Base-by-base conservation (phyloP, 2,113 vertebrate species). In the Rhinogobius similis region DNA sequence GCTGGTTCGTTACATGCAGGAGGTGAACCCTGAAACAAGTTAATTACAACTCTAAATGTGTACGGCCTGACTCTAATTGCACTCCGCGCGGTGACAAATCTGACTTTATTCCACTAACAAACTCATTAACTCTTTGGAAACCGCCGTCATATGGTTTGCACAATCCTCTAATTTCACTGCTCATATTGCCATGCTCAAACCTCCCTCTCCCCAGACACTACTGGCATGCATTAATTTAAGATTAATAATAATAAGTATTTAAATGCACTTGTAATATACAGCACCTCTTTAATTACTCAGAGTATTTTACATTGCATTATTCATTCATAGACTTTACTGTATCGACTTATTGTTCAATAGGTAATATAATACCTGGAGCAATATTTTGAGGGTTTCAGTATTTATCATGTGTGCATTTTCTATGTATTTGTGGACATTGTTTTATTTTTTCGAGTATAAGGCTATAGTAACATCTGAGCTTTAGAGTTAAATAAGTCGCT, bases 1-100 rank as follows among this genome's bases (percentile, higher is more conserved):
- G n/a, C n/a, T n/a, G n/a, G 87, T 89, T 79, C 50, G 68, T 32
- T 50, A 71, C 84, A 86, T 62, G 82, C 76, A 81, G 84, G 9
- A 77, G 74, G 55, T 86, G 79, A 86, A 89, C 88, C 85, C 78
- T 85, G 85, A 87, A 87, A 82, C 76, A 82, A 87, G 80, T 85
- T 90, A 83, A 92, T 93, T 90, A 90, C 65, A 76, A 76, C 78
- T 89, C 74, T 86, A 89, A 89, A 90, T 87, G 88, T 87, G 81
- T 87, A 83, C 71, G 88, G 75, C 73, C 67, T 71, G 63, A 72
- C 78, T 84, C 71, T 87, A 88, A 92, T 91, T 84, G 87, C 82
- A 78, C 76, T 70, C 66, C 67, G 78, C 7, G 23, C 78, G 55
- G 65, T 68, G 78, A 84, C 73, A 86, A 90, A 85, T 83, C 77